Conservation (phyloP, 2,113 vertebrate genomes). For the Macroglossus sobrinus region DNA sequence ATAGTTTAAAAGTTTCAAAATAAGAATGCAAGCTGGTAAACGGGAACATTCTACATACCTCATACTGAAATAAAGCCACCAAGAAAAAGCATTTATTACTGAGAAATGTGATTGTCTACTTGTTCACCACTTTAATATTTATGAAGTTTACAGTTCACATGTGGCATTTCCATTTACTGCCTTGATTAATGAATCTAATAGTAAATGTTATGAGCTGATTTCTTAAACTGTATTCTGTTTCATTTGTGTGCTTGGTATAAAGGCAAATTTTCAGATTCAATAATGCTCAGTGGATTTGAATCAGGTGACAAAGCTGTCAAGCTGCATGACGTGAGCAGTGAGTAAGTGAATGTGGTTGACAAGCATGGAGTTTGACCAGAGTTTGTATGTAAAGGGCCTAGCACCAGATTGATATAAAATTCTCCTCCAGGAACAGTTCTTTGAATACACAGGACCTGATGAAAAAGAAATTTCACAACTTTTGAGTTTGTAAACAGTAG, state of each 20-base stretch:
- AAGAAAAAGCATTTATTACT: neutral
- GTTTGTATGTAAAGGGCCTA: neutral
- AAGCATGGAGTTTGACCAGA: neutral
- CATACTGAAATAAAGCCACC: constrained; percentile 20
- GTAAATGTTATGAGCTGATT: constrained; percentile 51
- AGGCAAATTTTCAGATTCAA: constrained; percentile 39
- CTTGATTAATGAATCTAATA: constrained; percentile 74
- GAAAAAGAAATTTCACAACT: neutral
- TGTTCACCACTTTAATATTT: constrained; percentile 58
- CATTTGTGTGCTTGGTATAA: constrained; percentile 39
- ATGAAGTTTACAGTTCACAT: constrained; percentile 44
- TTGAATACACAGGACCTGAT: neutral
- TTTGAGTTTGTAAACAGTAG: neutral
- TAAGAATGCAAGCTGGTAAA: neutral
- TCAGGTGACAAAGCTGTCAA: neutral
- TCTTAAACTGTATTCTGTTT: constrained; percentile 51
- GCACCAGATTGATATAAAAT: neutral
- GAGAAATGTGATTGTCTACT: constrained; percentile 43
- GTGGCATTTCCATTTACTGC: constrained; percentile 52
- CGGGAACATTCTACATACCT: neutral
- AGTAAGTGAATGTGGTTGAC: neutral
- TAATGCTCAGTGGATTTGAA: neutral
- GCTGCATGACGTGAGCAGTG: neutral
- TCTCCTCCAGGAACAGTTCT: neutral
- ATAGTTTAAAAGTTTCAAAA: constrained; percentile 42